These are phyloP conservation scores for Polypterus senegalus DNA, from an alignment of 2,113 vertebrate species.

Conservation along the genomic window DNA sequence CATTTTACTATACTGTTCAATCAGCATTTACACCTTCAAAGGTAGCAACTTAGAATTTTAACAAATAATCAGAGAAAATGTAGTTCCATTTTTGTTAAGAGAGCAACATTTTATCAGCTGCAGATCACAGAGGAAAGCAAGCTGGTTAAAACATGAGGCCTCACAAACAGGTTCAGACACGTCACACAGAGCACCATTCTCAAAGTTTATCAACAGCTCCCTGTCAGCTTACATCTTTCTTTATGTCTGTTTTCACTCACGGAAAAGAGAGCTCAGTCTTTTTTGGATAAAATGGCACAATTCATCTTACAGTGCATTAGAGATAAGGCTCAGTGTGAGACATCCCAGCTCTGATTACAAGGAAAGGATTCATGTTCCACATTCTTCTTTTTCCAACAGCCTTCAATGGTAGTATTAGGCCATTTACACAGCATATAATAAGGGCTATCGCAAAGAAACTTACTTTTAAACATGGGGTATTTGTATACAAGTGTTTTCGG, in stretches of 20 bases:
- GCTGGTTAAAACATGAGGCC: conserved; percentile 25
- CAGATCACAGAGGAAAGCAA: conserved; percentile 38
- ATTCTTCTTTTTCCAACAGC: conserved; percentile 36
- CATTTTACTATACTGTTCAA: too few relatives aligned
- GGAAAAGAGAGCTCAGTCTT: conserved; percentile 41
- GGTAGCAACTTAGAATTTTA: too few relatives aligned
- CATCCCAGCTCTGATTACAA: conserved; percentile 36
- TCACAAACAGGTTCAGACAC: conserved; percentile 21
- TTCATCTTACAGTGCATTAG: conserved; percentile 39
- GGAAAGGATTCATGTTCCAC: conserved; percentile 40
- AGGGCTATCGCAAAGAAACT: conserved; percentile 28
- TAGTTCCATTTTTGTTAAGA: background rate
- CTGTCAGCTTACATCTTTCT: conserved; percentile 32
- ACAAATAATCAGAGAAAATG: background rate
- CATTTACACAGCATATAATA: conserved; percentile 39
- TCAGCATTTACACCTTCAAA: too few relatives aligned
- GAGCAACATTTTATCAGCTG: conserved; percentile 34
- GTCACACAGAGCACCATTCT: conserved; percentile 49
- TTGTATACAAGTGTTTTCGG: too few relatives aligned
- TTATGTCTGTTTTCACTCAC: conserved; percentile 28
- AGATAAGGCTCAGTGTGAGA: conserved; percentile 41
- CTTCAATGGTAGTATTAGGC: conserved; percentile 39
- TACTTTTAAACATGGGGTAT: conserved; percentile 17
- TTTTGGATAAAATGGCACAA: conserved; percentile 38
- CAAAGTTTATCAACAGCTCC: conserved; percentile 49